These are phyloP conservation scores for Copsychus sechellarum DNA, from an alignment of 2,113 vertebrate species.

Conservation along the genomic window DNA sequence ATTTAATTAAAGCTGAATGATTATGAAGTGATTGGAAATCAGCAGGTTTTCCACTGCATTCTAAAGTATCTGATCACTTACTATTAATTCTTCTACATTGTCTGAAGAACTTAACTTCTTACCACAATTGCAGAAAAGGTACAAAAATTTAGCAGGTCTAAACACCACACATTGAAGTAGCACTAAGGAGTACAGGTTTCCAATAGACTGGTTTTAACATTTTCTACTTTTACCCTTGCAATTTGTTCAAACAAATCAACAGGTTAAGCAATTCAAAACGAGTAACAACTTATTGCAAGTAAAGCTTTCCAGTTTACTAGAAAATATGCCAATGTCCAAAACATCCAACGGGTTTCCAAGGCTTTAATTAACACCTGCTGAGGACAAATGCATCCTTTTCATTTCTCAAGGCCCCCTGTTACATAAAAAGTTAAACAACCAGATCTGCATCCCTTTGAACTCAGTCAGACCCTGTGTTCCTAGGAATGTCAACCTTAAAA, in stretches of 20 bases:
- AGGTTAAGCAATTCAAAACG: constrained; percentile 12
- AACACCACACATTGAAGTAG: fast-evolving
- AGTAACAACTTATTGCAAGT: not conserved
- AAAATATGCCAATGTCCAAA: not conserved
- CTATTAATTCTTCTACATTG: not conserved
- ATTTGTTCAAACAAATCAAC: not conserved
- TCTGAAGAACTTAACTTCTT: not conserved
- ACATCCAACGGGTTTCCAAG: not conserved
- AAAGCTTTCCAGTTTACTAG: not conserved
- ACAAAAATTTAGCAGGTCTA: not conserved
- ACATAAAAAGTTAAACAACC: not conserved
- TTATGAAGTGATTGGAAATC: not conserved
- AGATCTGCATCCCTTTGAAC: not conserved
- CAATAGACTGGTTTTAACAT: not conserved
- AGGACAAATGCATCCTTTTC: not conserved
- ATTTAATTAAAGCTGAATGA: not conserved
- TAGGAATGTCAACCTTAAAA: not conserved
- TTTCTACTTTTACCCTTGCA: not conserved
- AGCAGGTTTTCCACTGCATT: not conserved
- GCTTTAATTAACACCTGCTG: not conserved
- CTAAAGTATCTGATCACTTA: not conserved
- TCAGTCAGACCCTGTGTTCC: not conserved
- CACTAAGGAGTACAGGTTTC: not conserved
- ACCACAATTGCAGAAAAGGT: not conserved
- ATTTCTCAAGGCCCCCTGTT: not conserved